phyloP scores from a whole-genome alignment of 1,140 invertebrate species.

The Cotesia glomerata region DNA sequence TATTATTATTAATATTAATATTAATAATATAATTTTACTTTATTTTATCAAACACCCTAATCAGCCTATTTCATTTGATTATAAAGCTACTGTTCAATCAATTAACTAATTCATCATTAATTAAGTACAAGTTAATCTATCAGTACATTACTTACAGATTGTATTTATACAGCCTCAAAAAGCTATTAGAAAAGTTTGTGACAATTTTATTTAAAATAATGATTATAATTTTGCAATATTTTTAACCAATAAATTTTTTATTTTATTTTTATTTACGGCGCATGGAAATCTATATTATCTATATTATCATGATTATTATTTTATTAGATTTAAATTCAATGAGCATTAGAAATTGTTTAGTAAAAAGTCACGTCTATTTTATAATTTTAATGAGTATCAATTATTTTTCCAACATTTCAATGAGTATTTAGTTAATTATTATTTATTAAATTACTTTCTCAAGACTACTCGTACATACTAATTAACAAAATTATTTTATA shows the following conservation, averaged over 20 bases:
- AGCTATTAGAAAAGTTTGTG: not conserved
- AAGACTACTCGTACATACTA: slow-evolving; percentile 29
- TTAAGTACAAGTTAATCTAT: not conserved
- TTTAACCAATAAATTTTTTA: no score
- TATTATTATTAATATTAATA: no score
- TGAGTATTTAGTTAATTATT: not conserved
- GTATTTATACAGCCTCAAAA: not conserved
- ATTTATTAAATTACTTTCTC: slow-evolving; percentile 1
- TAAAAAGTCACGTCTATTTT: slow-evolving; percentile 35
- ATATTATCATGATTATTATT: no score
- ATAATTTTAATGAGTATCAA: not conserved
- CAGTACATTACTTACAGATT: not conserved
- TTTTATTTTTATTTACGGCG: no score
- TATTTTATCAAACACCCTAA: not conserved
- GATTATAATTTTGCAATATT: no score
- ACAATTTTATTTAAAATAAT: not conserved
- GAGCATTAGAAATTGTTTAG: slow-evolving; percentile 6
- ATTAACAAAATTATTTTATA: slow-evolving; percentile 32
- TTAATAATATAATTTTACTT: no score
- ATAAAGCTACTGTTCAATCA: not conserved
- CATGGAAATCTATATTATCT: no score
- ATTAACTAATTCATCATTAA: no score
- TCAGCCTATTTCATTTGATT: not conserved
- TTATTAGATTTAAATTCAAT: no score
- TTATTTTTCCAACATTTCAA: slow-evolving; percentile 5